Conservation (phyloP, 2,797 vertebrate genomes). For the Chromis chromis region DNA sequence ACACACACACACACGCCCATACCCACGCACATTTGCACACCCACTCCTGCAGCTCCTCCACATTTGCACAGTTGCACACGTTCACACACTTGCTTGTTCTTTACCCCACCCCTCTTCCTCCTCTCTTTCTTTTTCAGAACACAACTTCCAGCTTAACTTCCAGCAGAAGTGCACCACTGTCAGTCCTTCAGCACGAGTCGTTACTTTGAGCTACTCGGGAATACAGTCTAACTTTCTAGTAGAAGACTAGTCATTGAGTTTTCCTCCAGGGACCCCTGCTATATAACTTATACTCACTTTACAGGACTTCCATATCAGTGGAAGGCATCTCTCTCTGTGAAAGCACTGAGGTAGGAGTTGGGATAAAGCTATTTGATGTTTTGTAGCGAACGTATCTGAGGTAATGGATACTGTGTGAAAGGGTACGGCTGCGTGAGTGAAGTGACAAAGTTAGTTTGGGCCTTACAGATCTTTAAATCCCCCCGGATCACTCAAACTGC, state of each 20-base stretch:
- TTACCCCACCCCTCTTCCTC: neutral
- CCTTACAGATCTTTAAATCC: conserved; percentile 80
- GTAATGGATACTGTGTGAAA: conserved; percentile 83
- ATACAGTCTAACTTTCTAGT: conserved; percentile 78
- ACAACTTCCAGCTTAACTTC: conserved; percentile 78
- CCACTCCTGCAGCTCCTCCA: conserved; percentile 37
- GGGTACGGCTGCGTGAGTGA: conserved; percentile 76
- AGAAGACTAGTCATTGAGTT: conserved; percentile 73
- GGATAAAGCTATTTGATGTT: conserved; percentile 81
- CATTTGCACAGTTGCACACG: conserved; percentile 53
- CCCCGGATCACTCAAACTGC: conserved; percentile 74
- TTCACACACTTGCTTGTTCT: conserved; percentile 67
- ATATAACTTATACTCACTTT: conserved; percentile 82
- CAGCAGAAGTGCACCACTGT: conserved; percentile 70
- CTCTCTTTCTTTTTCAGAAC: conserved; percentile 57
- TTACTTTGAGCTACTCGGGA: conserved; percentile 78
- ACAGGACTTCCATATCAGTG: conserved; percentile 80
- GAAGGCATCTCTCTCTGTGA: conserved; percentile 72
- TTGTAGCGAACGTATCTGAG: conserved; percentile 69
- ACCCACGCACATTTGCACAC: conserved; percentile 39
- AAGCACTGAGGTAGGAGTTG: conserved; percentile 68
- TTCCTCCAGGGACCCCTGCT: conserved; percentile 72
- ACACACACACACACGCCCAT: neutral
- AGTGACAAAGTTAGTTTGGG: conserved; percentile 86
- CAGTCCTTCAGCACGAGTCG: conserved; percentile 71